phyloP scores from a whole-genome alignment of 2,888 invertebrate species.

The Odontothrips loti region DNA sequence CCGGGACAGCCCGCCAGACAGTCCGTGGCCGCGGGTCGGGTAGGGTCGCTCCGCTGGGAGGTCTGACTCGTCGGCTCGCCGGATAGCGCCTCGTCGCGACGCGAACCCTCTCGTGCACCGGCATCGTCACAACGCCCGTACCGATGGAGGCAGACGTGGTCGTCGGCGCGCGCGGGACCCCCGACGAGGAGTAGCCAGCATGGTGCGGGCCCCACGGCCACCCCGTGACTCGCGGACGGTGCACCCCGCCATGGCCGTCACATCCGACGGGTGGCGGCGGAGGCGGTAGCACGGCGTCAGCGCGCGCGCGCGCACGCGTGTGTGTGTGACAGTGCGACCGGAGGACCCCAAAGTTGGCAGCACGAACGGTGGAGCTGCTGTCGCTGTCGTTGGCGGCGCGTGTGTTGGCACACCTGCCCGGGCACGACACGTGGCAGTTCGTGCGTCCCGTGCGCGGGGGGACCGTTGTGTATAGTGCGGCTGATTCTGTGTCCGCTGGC shows the following conservation, averaged over 20 bases:
- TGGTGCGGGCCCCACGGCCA: not conserved
- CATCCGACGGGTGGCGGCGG: not conserved
- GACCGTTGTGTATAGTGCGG: too few species aligned
- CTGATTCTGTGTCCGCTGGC: too few species aligned
- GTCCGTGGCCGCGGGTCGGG: not conserved
- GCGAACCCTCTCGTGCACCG: not conserved
- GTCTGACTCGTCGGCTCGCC: not conserved
- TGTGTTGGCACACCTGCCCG: too few species aligned
- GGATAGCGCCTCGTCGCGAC: not conserved
- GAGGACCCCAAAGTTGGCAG: too few species aligned
- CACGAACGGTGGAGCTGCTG: too few species aligned
- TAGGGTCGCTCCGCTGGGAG: not conserved
- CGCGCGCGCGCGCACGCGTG: too few species aligned
- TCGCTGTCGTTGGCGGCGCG: too few species aligned
- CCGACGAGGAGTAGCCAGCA: not conserved
- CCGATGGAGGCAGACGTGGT: not conserved
- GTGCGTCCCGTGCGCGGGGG: too few species aligned
- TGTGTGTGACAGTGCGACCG: too few species aligned
- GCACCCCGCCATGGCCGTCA: slow-evolving; percentile 2
- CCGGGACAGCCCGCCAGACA: not conserved
- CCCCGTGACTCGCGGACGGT: not conserved
- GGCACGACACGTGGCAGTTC: too few species aligned
- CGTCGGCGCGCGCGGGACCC: not conserved
- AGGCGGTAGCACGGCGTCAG: not conserved
- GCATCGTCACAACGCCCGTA: not conserved